Evolutionary conservation across 2,888 invertebrate genomes (phyloP).

Genomic region (Chymomyza fuscimana): DNA sequence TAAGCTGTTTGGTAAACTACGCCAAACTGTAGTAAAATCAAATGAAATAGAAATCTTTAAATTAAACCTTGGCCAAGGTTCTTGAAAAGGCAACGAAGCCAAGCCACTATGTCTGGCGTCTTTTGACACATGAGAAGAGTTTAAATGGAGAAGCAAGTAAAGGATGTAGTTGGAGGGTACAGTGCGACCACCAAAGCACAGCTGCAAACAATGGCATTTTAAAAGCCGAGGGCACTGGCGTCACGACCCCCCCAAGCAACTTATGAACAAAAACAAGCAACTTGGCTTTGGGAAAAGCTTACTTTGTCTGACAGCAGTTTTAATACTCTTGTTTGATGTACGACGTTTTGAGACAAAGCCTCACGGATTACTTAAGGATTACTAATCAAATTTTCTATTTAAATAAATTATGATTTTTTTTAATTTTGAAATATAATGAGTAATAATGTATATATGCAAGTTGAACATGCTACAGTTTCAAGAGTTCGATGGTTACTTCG

Average conservation of each 20-base stretch:
- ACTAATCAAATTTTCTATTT: too few relatives aligned
- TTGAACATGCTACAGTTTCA: too few relatives aligned
- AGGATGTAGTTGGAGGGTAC: not conserved
- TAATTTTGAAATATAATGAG: too few relatives aligned
- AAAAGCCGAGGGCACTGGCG: conserved; percentile 50
- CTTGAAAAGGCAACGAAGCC: not conserved
- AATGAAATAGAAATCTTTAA: conserved; percentile 1
- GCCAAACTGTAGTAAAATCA: not conserved
- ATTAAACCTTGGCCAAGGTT: conserved; percentile 29
- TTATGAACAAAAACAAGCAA: conserved; percentile 21
- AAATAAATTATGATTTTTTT: too few relatives aligned
- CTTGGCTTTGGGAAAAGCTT: conserved; percentile 7
- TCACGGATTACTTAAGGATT: too few relatives aligned
- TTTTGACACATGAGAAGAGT: not conserved
- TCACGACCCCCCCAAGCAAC: not conserved
- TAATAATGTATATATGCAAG: too few relatives aligned
- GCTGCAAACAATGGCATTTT: conserved; percentile 70
- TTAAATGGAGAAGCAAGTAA: not conserved
- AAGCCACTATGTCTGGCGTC: not conserved
- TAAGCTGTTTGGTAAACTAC: not conserved
- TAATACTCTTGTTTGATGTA: conserved; percentile 32
- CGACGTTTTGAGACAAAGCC: too few relatives aligned
- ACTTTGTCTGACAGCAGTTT: conserved; percentile 27
- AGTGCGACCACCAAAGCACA: conserved; percentile 30
- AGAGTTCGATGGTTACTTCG: too few relatives aligned